phyloP scores from a whole-genome alignment of 1,140 invertebrate genomes.

The Lanistes nyassanus region DNA sequence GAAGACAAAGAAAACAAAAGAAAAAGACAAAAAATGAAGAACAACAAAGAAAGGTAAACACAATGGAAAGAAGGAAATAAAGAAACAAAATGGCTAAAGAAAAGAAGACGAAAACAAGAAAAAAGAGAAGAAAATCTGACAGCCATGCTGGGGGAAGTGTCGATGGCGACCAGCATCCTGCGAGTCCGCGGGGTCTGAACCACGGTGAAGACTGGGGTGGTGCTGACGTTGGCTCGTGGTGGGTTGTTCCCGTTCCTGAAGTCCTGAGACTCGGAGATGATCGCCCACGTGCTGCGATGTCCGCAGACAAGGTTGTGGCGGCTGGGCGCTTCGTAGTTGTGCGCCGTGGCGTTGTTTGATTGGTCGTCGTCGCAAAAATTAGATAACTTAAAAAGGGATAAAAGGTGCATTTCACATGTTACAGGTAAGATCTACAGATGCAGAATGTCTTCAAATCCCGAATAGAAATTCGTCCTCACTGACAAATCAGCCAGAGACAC shows the following conservation, averaged over 20 bases:
- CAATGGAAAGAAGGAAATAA: no score
- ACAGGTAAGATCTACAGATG: no score
- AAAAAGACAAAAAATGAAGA: no score
- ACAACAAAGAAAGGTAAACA: no score
- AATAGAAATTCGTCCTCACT: no score
- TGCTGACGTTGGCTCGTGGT: conserved; percentile 24
- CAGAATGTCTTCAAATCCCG: no score
- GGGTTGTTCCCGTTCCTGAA: conserved; percentile 61
- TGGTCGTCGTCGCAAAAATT: conserved; percentile 73
- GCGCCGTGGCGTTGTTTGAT: conserved; percentile 57
- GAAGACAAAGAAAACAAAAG: no score
- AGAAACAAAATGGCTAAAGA: no score
- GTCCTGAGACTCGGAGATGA: conserved; percentile 73
- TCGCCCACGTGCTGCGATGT: conserved; percentile 72
- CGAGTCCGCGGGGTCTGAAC: conserved; percentile 22
- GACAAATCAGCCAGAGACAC: no score
- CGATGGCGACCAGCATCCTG: conserved; percentile 26
- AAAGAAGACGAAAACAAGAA: no score
- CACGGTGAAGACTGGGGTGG: conserved; percentile 34
- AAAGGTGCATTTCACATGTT: no score
- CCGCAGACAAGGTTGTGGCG: conserved; percentile 77
- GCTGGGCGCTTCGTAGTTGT: conserved; percentile 74
- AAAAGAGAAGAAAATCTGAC: conserved; percentile 12
- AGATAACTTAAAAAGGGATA: conserved; percentile 57
- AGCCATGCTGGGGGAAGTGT: conserved; percentile 28